A percentile compares a stretch with the other conserved stretches of the same genome.
Evolutionary conservation across 2,797 vertebrate genomes (phyloP).

Genomic region (Carcharodon carcharias): DNA sequence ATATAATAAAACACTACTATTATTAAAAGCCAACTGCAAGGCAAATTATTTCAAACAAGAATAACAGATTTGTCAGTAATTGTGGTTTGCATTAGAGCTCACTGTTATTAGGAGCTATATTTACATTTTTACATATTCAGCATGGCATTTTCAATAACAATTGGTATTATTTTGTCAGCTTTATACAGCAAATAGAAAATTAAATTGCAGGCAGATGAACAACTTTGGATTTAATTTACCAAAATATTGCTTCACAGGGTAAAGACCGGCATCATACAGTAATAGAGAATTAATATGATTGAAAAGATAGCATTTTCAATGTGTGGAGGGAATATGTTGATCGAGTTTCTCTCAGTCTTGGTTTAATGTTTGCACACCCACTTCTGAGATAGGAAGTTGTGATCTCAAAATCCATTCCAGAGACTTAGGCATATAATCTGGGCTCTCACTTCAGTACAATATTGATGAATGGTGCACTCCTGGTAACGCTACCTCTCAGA

Average conservation of each 20-base stretch:
- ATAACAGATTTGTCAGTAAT: constrained; percentile 24
- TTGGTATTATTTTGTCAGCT: background rate
- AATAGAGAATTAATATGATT: background rate
- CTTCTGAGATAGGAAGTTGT: background rate
- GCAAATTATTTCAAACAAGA: constrained; percentile 15
- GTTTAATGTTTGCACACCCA: background rate
- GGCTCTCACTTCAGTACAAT: background rate
- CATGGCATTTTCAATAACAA: background rate
- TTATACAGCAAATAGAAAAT: background rate
- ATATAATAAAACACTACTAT: constrained; percentile 22
- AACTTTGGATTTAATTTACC: background rate
- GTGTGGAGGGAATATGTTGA: background rate
- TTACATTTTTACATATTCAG: background rate
- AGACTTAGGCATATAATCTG: background rate
- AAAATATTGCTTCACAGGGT: background rate
- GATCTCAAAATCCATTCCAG: background rate
- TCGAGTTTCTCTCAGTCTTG: background rate
- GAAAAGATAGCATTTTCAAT: background rate
- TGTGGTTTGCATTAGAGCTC: background rate
- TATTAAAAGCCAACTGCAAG: background rate
- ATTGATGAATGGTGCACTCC: background rate
- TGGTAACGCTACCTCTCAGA: background rate
- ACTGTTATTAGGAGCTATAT: background rate
- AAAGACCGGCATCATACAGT: background rate
- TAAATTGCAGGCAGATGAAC: background rate